These are phyloP conservation scores for Myopa testacea DNA, from an alignment of 2,888 invertebrate genomes.

Conservation along the genomic window DNA sequence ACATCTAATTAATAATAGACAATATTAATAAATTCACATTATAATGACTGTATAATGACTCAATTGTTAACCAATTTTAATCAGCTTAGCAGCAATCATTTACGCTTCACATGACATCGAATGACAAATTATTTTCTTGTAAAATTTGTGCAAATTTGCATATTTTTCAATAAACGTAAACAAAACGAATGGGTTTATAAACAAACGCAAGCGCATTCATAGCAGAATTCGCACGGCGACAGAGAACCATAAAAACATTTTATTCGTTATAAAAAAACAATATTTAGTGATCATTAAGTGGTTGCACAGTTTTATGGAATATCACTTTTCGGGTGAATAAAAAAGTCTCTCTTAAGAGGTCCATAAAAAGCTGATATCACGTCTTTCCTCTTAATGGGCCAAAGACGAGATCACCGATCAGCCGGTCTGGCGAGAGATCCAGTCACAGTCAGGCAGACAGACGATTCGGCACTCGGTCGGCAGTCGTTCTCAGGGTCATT, in stretches of 20 bases:
- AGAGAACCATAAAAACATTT: no score
- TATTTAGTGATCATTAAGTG: not conserved
- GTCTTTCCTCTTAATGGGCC: not conserved
- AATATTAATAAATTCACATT: not conserved
- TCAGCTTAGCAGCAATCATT: no score
- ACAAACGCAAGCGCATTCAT: not conserved
- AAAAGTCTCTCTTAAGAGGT: not conserved
- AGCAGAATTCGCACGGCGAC: no score
- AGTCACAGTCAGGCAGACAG: constrained; percentile 25
- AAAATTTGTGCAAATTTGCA: constrained; percentile 5
- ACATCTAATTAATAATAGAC: not conserved
- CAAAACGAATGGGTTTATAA: not conserved
- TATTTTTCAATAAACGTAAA: not conserved
- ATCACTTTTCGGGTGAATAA: constrained; percentile 21
- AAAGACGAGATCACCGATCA: not conserved
- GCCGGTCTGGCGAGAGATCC: not conserved
- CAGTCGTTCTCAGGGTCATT: constrained; percentile 21
- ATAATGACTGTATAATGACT: not conserved
- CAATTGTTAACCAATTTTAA: no score
- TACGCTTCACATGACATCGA: not conserved
- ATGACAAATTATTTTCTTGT: not conserved
- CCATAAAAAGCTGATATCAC: constrained; percentile 15
- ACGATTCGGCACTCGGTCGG: constrained; percentile 1
- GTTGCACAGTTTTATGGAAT: constrained; percentile 1
- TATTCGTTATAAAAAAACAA: not conserved